Evolutionary conservation across 2,888 invertebrate species (phyloP).

Genomic region (Rhagium mordax): DNA sequence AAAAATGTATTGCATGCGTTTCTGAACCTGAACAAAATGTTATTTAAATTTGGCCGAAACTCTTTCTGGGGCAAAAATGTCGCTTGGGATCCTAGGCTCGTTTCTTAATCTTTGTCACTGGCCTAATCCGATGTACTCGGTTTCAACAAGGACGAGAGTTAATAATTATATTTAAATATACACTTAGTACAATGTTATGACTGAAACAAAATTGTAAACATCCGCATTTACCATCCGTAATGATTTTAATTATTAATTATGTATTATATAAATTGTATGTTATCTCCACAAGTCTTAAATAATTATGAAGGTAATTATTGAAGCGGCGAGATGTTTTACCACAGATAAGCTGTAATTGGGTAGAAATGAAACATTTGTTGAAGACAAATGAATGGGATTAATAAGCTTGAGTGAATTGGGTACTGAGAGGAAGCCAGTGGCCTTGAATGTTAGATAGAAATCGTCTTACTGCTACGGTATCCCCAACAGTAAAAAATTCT

Average conservation of each 20-base stretch:
- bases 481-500: not conserved
- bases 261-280: not conserved
- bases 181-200: not conserved
- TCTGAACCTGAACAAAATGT: no score
- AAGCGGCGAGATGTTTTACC: not conserved
- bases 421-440: not conserved
- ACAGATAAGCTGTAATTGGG: conserved; percentile 1
- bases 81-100: not conserved
- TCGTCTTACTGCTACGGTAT: not conserved
- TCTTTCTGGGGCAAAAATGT: no score
- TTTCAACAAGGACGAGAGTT: not conserved
- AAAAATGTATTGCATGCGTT: no score
- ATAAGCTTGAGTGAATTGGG: not conserved
- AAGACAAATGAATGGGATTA: not conserved
- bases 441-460: not conserved
- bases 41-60: no score
- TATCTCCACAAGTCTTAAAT: not conserved
- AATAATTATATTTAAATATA: not conserved
- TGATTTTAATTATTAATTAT: conserved; percentile 16
- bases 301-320: not conserved
- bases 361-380: not conserved
- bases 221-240: not conserved
- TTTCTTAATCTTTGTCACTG: not conserved
- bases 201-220: conserved; percentile 1
- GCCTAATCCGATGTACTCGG: not conserved